Conservation (phyloP, 1,140 invertebrate genomes). For the Geopemphigus sp. region DNA sequence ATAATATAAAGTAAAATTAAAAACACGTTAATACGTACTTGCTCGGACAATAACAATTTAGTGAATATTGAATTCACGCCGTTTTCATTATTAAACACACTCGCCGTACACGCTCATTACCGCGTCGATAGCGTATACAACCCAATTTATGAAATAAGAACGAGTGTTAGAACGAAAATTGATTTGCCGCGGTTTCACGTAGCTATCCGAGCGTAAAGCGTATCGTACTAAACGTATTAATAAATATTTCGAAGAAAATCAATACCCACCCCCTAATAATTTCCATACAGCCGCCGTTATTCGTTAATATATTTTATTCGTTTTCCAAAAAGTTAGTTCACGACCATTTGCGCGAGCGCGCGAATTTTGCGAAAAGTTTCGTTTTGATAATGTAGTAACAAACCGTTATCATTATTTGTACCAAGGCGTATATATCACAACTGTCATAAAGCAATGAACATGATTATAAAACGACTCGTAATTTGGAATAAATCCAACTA, state of each 20-base stretch:
- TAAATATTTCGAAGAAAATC: conserved; percentile 4
- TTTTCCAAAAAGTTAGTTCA: conserved; percentile 22
- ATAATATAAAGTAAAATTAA: too few relatives aligned
- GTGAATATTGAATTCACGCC: too few relatives aligned
- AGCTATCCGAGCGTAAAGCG: not conserved
- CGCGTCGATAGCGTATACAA: too few relatives aligned
- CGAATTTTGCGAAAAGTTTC: not conserved
- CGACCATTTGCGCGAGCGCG: not conserved
- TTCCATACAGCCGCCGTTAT: not conserved
- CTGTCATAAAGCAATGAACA: conserved; percentile 11
- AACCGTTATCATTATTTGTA: conserved; percentile 18
- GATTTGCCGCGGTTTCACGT: not conserved
- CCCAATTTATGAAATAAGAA: not conserved
- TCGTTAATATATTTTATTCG: not conserved
- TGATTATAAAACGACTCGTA: conserved; percentile 15
- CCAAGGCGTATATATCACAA: not conserved
- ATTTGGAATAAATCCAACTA: conserved; percentile 16
- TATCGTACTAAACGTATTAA: not conserved
- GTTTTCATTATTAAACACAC: not conserved
- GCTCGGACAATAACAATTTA: too few relatives aligned
- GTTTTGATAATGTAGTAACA: conserved; percentile 12
- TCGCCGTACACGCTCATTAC: not conserved
- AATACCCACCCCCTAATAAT: not conserved
- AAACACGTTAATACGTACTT: too few relatives aligned
- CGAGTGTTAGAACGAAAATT: not conserved